Evolutionary conservation across 1,140 invertebrate genomes (phyloP), one percentile per base, ranked within the genome.

Genomic region (Cepaea nemoralis): DNA sequence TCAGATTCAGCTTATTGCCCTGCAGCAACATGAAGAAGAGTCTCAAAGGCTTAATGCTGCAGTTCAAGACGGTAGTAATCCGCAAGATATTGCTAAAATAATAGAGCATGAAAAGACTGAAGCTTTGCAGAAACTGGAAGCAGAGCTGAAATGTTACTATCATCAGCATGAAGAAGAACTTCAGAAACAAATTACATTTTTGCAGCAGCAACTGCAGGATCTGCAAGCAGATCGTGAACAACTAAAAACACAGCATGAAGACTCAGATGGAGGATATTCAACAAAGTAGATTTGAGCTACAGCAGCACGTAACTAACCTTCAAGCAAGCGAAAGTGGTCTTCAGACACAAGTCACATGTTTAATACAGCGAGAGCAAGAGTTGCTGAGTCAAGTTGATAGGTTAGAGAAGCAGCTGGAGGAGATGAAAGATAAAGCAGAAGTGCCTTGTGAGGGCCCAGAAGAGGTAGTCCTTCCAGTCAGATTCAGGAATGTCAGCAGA

Each of bases 401-500:
- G 74, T 78, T 74, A 22, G 71, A 74, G 42, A 48, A 78, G 59
- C 77, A 78, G 77, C 14, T 35, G 35, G 42, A 63, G 33, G 35
- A 77, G 5, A 39, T 35, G 27, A 77, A 37, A n/a, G 24, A 3
- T 8, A 40, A 14, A 22, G 6, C n/a, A n/a, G n/a, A 63, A 22
- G 22, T 1, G 59, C 6, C 27, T 19, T 31, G n/a, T 63, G 5
- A 63, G 2, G 66, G 81, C 22, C 76, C 78, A 42, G 82, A 84
- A 67, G 85, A 86, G 67, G 80, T n/a, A 83, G 74, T 82, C 83
- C 48, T 42, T 73, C 2, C 82, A 81, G 45, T 85, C 84, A 31
- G 85, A 84, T 70, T 85, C 85, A 39, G 77, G 85, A 59, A 81
- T 84, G 81, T 85, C 83, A 66, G 66, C 67, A 37, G 78, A 80